Percentiles rank a stretch among this genome's conserved stretches.
These are phyloP conservation scores for Trachelipus rathkii DNA, from an alignment of 1,140 invertebrate genomes.

Conservation along the genomic window DNA sequence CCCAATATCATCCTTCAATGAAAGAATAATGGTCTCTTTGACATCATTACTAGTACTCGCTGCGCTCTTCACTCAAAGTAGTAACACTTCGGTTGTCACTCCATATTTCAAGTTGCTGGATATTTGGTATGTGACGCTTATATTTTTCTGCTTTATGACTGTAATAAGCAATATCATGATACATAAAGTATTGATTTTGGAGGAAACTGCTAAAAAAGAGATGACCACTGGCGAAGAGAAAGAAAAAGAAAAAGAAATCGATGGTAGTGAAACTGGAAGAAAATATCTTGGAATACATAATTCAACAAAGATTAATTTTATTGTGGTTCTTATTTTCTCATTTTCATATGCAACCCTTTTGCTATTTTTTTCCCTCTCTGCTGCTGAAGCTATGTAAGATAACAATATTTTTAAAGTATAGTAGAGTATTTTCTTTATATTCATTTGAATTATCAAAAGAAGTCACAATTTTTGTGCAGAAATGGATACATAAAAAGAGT, in stretches of 20 bases:
- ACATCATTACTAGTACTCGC: slow-evolving; percentile 16
- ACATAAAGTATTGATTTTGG: neutral
- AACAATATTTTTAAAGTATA: no score
- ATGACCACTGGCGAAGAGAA: neutral
- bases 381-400: neutral
- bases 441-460: no score
- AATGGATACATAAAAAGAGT: no score
- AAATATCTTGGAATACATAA: no score
- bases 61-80: slow-evolving; percentile 21
- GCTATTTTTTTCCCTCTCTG: neutral
- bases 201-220: neutral
- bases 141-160: slow-evolving; percentile 9
- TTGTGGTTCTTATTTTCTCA: neutral
- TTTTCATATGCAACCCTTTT: neutral
- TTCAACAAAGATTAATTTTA: neutral
- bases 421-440: no score
- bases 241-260: neutral
- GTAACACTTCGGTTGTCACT: slow-evolving; percentile 16
- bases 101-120: slow-evolving; percentile 21
- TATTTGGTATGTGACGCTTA: slow-evolving; percentile 20
- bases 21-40: slow-evolving; percentile 21
- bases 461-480: no score
- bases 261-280: neutral
- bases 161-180: slow-evolving; percentile 10
- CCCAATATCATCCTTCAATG: slow-evolving; percentile 18